phyloP scores from a whole-genome alignment of 2,888 invertebrate species.

The Ectemnius cavifrons region DNA sequence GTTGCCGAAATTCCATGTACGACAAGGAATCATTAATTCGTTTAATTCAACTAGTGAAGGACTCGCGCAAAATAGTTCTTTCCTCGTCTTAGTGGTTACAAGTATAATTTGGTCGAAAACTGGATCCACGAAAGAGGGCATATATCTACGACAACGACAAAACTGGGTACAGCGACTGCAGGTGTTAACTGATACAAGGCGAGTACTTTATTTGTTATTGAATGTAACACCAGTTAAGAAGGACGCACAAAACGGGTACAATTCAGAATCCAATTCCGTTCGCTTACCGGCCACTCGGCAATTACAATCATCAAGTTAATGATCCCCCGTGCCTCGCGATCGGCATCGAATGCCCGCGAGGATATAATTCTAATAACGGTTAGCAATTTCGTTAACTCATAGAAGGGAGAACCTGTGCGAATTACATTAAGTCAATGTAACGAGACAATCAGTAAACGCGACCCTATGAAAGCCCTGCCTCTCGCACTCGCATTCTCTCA shows the following conservation, averaged over 20 bases:
- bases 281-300: slow-evolving; percentile 3
- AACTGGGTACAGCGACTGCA: too few species aligned
- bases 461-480: slow-evolving; percentile 42
- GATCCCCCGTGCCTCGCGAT: slow-evolving; percentile 40
- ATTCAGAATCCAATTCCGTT: slow-evolving; percentile 1
- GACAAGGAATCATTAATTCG: slow-evolving; percentile 51
- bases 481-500: slow-evolving; percentile 16
- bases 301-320: slow-evolving; percentile 43
- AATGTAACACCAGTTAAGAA: too few species aligned
- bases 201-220: too few species aligned
- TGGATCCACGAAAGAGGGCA: too few species aligned
- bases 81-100: too few species aligned
- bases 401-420: slow-evolving; percentile 50
- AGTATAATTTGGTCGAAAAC: too few species aligned
- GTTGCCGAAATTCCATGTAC: slow-evolving; percentile 42
- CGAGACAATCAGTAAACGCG: slow-evolving; percentile 30
- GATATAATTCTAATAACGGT: slow-evolving; percentile 46
- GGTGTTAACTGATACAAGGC: too few species aligned
- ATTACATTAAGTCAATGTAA: slow-evolving; percentile 48
- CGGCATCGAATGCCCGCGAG: slow-evolving; percentile 30
- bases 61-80: slow-evolving; percentile 3
- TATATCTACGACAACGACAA: too few species aligned
- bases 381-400: slow-evolving; percentile 32
- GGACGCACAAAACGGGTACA: too few species aligned
- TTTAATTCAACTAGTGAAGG: neutral